Conservation (phyloP, 2,797 vertebrate species). For the Falco naumanni region DNA sequence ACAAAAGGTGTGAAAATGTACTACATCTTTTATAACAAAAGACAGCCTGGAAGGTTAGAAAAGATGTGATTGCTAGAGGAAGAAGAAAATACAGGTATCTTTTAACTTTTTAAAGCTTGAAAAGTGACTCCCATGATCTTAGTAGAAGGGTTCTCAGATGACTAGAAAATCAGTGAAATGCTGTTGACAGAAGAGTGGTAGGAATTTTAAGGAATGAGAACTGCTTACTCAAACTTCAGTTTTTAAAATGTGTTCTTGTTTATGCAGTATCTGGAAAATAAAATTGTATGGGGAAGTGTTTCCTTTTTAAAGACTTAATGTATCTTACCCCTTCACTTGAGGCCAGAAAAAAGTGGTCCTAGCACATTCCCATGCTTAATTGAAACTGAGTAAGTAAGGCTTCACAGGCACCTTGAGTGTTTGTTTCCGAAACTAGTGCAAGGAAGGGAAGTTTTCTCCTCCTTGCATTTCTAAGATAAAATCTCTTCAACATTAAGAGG, state of each 20-base stretch:
- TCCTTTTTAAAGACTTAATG: not conserved
- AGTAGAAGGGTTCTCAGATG: not conserved
- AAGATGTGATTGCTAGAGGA: not conserved
- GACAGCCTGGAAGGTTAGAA: not conserved
- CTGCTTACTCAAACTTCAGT: not conserved
- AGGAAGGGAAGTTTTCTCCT: not conserved
- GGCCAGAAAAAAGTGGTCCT: not conserved
- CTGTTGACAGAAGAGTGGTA: not conserved
- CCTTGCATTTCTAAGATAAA: not conserved
- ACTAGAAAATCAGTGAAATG: not conserved
- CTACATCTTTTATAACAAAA: not conserved
- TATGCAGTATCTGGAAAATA: accelerated
- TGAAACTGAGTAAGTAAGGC: not conserved
- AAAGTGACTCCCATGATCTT: not conserved
- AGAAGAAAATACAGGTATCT: not conserved
- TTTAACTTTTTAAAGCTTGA: not conserved
- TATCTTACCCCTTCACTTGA: not conserved
- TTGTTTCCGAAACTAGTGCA: not conserved
- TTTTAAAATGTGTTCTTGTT: not conserved
- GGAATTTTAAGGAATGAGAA: not conserved
- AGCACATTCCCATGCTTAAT: not conserved
- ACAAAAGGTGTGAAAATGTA: not conserved
- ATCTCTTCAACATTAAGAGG: not conserved
- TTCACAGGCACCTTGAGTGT: not conserved
- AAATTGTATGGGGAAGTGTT: not conserved